These are phyloP conservation scores for Ceratosolen fusciceps DNA, from an alignment of 1,140 invertebrate species.

Conservation along the genomic window DNA sequence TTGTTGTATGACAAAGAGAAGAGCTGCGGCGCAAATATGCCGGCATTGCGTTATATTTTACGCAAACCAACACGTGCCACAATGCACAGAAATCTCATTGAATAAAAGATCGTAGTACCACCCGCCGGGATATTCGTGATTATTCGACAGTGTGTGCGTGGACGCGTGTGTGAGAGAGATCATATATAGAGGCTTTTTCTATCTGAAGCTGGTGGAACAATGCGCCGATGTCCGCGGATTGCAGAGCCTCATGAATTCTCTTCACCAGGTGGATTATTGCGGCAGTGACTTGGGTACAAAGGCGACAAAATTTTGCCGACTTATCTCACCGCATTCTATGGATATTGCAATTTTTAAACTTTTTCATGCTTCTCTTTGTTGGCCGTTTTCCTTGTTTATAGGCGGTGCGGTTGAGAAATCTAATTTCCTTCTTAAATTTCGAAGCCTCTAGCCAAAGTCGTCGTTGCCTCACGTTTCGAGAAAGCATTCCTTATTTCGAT, in stretches of 20 bases:
- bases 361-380: background rate
- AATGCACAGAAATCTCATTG: background rate
- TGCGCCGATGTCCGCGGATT: background rate
- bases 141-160: background rate
- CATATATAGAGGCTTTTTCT: too few relatives aligned
- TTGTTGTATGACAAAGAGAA: background rate
- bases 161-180: too few relatives aligned
- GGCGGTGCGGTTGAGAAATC: background rate
- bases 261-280: background rate
- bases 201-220: background rate
- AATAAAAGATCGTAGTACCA: constrained; percentile 34
- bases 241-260: background rate
- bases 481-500: background rate
- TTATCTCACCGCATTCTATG: background rate
- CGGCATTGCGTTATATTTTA: constrained; percentile 35
- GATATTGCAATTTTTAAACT: background rate
- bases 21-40: background rate
- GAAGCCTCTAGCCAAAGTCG: background rate
- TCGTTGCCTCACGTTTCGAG: background rate
- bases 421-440: background rate
- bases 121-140: background rate
- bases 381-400: background rate
- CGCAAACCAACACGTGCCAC: background rate
- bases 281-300: background rate
- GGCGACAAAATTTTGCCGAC: background rate